These are phyloP conservation scores for Drusus annulatus DNA, from an alignment of 1,140 invertebrate genomes.

Conservation along the genomic window DNA sequence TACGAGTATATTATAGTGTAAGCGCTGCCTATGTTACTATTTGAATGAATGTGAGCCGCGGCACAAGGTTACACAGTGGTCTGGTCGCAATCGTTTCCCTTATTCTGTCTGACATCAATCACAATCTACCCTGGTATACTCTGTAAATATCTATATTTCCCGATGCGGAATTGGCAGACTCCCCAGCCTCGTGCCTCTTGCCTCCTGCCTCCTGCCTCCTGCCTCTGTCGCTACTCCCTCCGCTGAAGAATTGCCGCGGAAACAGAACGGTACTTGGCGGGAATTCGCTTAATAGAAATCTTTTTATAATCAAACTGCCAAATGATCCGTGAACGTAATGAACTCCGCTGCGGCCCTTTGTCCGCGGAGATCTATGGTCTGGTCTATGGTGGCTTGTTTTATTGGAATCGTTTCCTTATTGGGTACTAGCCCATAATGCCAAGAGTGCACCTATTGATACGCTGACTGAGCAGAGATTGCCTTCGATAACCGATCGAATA, in stretches of 20 bases:
- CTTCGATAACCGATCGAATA: neutral
- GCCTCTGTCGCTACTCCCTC: too few species aligned
- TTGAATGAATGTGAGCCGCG: too few species aligned
- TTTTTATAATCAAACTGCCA: slow-evolving; percentile 48
- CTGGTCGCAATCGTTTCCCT: slow-evolving; percentile 7
- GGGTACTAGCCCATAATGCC: neutral
- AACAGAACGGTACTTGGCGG: neutral
- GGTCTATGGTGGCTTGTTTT: neutral
- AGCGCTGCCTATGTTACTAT: too few species aligned
- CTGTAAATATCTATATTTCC: neutral
- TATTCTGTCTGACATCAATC: slow-evolving; percentile 19
- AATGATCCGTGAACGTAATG: slow-evolving; percentile 50
- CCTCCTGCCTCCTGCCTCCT: too few species aligned
- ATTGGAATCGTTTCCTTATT: slow-evolving; percentile 1
- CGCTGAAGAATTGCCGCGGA: too few species aligned
- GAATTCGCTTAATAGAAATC: slow-evolving; percentile 30
- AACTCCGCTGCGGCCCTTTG: slow-evolving; percentile 27
- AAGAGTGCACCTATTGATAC: slow-evolving; percentile 1
- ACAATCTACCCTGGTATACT: slow-evolving; percentile 8
- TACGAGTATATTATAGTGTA: too few species aligned
- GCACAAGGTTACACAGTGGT: neutral
- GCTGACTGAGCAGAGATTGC: neutral
- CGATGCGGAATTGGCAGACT: neutral
- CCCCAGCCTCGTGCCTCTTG: neutral
- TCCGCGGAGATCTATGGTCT: neutral